Percentiles rank a stretch among this genome's conserved stretches.
Evolutionary conservation across 2,113 vertebrate species (phyloP).

Genomic region (Puma concolor): DNA sequence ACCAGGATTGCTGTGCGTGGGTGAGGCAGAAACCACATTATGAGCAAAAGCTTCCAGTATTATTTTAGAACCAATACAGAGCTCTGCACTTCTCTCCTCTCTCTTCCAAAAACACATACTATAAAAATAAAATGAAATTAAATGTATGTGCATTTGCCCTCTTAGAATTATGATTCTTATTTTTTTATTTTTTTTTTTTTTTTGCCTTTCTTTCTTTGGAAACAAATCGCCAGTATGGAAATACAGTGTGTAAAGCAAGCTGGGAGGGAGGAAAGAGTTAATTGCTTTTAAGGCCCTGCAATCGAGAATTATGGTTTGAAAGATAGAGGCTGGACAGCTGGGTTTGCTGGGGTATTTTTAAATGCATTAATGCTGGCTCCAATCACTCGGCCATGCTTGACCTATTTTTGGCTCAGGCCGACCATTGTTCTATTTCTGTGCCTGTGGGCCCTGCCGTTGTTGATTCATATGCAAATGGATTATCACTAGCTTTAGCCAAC

Average conservation of each 20-base stretch:
- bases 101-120: slow-evolving; percentile 78
- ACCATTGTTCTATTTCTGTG: slow-evolving; percentile 99
- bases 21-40: slow-evolving; percentile 89
- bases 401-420: slow-evolving; percentile 99
- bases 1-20: slow-evolving; percentile 88
- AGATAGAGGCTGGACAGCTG: slow-evolving; percentile 97
- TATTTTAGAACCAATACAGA: slow-evolving; percentile 86
- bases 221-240: slow-evolving; percentile 17
- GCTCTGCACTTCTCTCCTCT: slow-evolving; percentile 80
- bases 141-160: slow-evolving; percentile 76
- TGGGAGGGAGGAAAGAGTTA: slow-evolving; percentile 83
- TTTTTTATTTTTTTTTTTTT: background rate
- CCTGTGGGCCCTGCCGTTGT: slow-evolving; percentile 97
- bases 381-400: slow-evolving; percentile 97
- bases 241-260: slow-evolving; percentile 42
- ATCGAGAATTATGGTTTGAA: slow-evolving; percentile 86
- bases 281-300: slow-evolving; percentile 74
- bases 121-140: slow-evolving; percentile 74
- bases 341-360: slow-evolving; percentile 99
- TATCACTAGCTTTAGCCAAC: slow-evolving; percentile 89
- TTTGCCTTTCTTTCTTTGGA: slow-evolving; percentile 57
- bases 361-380: slow-evolving; percentile 99
- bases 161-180: slow-evolving; percentile 75
- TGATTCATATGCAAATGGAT: slow-evolving; percentile 99
- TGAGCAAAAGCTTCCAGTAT: slow-evolving; percentile 87